Evolutionary conservation across 2,797 vertebrate genomes (phyloP), one percentile per base, ranked within the genome.

Genomic region (Euthynnus affinis): DNA sequence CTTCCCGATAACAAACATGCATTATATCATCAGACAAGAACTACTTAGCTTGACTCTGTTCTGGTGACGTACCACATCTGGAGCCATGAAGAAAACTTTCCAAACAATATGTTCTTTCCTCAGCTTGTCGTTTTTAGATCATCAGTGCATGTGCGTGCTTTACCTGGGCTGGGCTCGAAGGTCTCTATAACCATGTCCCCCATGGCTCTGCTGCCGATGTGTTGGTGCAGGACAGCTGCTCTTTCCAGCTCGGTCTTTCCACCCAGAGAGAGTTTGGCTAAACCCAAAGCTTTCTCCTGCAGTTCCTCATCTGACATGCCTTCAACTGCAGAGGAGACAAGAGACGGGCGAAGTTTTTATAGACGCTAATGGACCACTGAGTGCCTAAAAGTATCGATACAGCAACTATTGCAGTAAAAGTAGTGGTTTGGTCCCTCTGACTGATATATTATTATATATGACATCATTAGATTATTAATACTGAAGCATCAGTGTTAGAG

Each of bases 131-230:
- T 20, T 18, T 32, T 46, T 12, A 10, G 14, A 20, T 10, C 22
- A 2, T 7, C 15, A 42, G 40, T 13, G 4, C 44, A 37, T 8
- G 46, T 13, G 9, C 1, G 53, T 22, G 5, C 52, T 87, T 87
- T 91, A 98, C 97, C 97, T 96, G 96, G 40, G 44, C 83, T 90
- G 44, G 96, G 94, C 75, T 95, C 95, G 73, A 99, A 95, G 9
- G 98, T 99, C 85, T 99, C 98, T 69, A 99, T 99, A 32, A 99
- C 97, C 95, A 99, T 94, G 84, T 99, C 97, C 0, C 96, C 97
- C 97, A 99, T 98, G 80, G 97, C 96, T 86, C 98, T 92, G 88
- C 97, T 97, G 52, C 98, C 98, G 1, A 99, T 96, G 84, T 99
- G 97, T 82, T 99, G 98, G 92, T 99, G 98, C 71, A 99, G 95